Conservation (phyloP, 2,797 vertebrate genomes). For the Falco biarmicus region DNA sequence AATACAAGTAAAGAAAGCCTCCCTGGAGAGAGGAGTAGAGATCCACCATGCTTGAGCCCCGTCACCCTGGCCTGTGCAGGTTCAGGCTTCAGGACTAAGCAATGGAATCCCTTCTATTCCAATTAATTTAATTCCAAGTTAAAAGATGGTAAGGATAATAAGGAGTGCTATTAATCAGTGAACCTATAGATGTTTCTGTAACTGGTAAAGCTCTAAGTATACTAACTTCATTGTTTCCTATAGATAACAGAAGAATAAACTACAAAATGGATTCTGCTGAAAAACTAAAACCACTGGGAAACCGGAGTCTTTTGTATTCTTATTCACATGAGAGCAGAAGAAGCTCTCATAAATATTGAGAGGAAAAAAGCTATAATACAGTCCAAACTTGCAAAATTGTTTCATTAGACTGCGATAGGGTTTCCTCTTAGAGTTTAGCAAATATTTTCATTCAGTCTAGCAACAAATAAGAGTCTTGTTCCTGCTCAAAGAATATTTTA, state of each 20-base stretch:
- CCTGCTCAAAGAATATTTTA: background rate
- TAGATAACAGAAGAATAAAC: background rate
- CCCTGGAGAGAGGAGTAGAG: background rate
- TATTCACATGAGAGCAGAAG: background rate
- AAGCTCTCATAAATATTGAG: background rate
- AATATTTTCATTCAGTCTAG: background rate
- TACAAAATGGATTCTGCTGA: background rate
- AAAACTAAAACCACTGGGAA: background rate
- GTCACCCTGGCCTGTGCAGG: background rate
- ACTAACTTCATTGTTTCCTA: background rate
- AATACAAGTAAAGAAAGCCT: background rate
- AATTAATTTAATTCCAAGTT: background rate
- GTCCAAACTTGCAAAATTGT: background rate
- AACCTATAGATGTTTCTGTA: background rate
- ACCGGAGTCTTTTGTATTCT: background rate
- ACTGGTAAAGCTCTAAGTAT: background rate
- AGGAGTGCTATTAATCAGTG: background rate
- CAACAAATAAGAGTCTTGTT: background rate
- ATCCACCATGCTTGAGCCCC: fast-evolving
- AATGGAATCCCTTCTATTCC: background rate
- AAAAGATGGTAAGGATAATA: background rate
- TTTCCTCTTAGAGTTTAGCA: background rate
- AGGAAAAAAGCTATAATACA: background rate
- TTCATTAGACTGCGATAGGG: background rate
- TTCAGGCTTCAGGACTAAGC: background rate